Base-by-base conservation (phyloP, 2,113 vertebrate genomes). In the Leucoraja erinaceus region DNA sequence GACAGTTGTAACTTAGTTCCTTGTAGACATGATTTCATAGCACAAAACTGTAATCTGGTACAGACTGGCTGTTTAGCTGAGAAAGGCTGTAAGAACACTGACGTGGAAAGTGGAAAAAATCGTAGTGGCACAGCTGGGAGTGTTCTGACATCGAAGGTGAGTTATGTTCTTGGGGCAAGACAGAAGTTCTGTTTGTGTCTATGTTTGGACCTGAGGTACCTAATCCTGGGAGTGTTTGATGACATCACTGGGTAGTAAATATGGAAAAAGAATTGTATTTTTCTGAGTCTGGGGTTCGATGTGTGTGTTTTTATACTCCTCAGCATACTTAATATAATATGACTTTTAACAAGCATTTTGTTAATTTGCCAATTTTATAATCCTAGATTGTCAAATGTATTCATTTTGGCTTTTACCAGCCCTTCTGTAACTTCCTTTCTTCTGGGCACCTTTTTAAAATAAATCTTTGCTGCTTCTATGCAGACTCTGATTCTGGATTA, bases 21-120 rank as follows among this genome's bases (percentile, higher is more conserved):
- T 86, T 18, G 83, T 31, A 88, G 83, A 88, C 83, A 88, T 88
- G 83, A 88, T 88, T 88, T 88, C 66, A 91, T 91, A 91, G 66
- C 33, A 33, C 88, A 70, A 91, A 72, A 68, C 88, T 91, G 66
- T 72, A 91, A 91, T 74, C 38, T 72, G 14, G 38, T 72, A 28
- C 22, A 72, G 68, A 91, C 54, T 91, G 90, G 90, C 20, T n/a
- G 16, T 91, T 72, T 91, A 28, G 38, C 28, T 91, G 20, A 91
- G 66, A 79, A 18, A 47, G 31, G n/a, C 31, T 22, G 33, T 74
- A 38, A 70, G 90, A 72, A 74, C 54, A 68, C 38, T 63, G 83
- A 88, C 38, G 5, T 91, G 47, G 68, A 38, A 91, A 91, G 47
- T 91, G 38, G 90, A 91, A 91, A 91, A 70, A 38, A 9, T 90